Evolutionary conservation across 2,888 invertebrate species (phyloP), one percentile per base, ranked within the genome.

Genomic region (Neoscelio sp.): DNA sequence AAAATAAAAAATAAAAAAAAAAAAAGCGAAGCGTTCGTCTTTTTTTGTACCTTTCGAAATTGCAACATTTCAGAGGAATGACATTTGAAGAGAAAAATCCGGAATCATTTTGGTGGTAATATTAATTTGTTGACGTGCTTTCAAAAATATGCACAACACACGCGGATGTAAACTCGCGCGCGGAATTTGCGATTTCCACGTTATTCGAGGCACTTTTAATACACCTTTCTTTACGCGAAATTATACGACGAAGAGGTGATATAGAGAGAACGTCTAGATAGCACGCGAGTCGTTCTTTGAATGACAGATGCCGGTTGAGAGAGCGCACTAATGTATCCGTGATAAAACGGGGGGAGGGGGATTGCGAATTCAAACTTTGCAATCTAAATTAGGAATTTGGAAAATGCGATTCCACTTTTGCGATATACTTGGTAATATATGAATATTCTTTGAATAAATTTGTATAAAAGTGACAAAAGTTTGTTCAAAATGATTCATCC

Each of bases 301-400:
- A 48, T 38, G 64, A 48, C 46, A 46, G 46, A 46, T 50, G 26
- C 50, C 64, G 50, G 15, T 26, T 56, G 23, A 12, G 52, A 65
- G 65, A 65, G 42, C 26, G 65, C 17, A 28, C 26, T 42, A 30
- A 65, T 52, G 52, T 65, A 65, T 64, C 48, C 33, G 46, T 23
- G 40, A 4, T 23, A 23, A 23, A 23, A 23, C 23, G 23, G 23
- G 23, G 6, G 23, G 23, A 6, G 23, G 12, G 15, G 13, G 10
- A 35, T 13, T 35, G 35, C 35, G 35, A 12, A 35, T 12, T 12
- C 35, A 35, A n/a, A n/a, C n/a, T n/a, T n/a, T n/a, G n/a, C n/a
- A n/a, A n/a, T n/a, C n/a, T n/a, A n/a, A n/a, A n/a, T n/a, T n/a
- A n/a, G n/a, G n/a, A n/a, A n/a, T n/a, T 33, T 33, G 8, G 33